Conservation (phyloP, 2,797 vertebrate genomes). For the Simalia tracyae region DNA sequence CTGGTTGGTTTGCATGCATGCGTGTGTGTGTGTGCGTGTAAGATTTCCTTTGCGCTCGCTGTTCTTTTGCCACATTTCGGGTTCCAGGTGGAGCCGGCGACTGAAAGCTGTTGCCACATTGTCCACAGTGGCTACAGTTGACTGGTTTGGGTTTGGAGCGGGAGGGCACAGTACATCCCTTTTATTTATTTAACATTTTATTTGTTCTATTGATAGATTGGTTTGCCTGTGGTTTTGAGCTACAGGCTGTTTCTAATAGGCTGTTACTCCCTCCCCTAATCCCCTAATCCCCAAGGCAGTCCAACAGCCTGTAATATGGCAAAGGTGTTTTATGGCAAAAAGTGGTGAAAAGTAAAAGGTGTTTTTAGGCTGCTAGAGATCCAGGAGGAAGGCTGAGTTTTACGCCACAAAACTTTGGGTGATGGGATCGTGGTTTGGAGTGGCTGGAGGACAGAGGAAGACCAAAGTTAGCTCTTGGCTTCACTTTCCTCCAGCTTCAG, state of each 20-base stretch:
- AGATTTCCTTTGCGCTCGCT: neutral
- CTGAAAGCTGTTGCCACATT: neutral
- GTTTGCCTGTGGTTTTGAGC: neutral
- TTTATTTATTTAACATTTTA: neutral
- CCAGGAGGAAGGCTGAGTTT: neutral
- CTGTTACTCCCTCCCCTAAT: neutral
- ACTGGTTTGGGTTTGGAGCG: neutral
- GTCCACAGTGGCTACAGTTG: neutral
- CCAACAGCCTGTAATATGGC: neutral
- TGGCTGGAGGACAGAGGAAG: conserved; percentile 3
- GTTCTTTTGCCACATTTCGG: neutral
- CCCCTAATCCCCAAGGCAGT: neutral
- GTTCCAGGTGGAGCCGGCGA: neutral
- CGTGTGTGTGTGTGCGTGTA: too few species aligned
- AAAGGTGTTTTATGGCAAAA: neutral
- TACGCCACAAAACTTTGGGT: neutral
- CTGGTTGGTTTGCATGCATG: neutral
- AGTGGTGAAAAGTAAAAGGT: neutral
- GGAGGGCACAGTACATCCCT: neutral
- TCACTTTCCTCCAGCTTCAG: neutral
- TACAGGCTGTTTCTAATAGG: neutral
- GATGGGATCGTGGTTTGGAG: neutral
- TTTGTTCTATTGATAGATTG: neutral
- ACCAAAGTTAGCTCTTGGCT: neutral
- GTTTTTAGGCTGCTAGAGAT: neutral